These are phyloP conservation scores for Zelleria hepariella DNA, from an alignment of 2,888 invertebrate genomes.

Conservation along the genomic window DNA sequence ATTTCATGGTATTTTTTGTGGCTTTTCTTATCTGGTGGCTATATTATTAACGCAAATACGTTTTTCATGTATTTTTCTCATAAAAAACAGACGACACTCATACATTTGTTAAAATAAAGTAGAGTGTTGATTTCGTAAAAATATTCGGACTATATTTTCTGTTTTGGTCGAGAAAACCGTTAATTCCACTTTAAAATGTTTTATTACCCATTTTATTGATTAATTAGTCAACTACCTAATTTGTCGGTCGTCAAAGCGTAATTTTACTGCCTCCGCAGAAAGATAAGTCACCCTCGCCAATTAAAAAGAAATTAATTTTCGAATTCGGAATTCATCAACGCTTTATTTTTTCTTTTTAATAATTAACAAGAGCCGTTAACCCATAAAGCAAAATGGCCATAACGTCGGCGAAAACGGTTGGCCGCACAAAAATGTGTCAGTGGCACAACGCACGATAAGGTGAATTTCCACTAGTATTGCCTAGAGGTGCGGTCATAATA, in stretches of 20 bases:
- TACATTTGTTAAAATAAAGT: too few relatives aligned
- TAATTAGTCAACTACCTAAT: not conserved
- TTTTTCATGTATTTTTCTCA: too few relatives aligned
- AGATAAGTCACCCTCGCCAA: not conserved
- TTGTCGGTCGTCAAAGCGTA: not conserved
- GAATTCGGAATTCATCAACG: not conserved
- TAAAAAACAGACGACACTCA: too few relatives aligned
- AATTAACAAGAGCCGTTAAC: not conserved
- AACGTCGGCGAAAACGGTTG: not conserved
- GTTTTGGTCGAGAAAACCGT: not conserved
- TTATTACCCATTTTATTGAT: not conserved
- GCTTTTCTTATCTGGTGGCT: too few relatives aligned
- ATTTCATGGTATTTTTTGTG: not conserved
- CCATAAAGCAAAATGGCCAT: constrained; percentile 1
- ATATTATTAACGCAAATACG: too few relatives aligned
- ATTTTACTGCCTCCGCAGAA: not conserved
- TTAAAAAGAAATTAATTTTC: not conserved
- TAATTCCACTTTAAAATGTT: not conserved
- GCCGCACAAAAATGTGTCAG: constrained; percentile 3
- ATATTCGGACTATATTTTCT: not conserved
- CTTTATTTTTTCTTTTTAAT: not conserved
- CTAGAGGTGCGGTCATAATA: not conserved
- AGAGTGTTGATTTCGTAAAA: not conserved
- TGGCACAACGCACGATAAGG: constrained; percentile 7
- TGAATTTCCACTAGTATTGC: not conserved